These are phyloP conservation scores for Euwallacea fornicatus DNA, from an alignment of 1,140 invertebrate genomes.

Conservation along the genomic window DNA sequence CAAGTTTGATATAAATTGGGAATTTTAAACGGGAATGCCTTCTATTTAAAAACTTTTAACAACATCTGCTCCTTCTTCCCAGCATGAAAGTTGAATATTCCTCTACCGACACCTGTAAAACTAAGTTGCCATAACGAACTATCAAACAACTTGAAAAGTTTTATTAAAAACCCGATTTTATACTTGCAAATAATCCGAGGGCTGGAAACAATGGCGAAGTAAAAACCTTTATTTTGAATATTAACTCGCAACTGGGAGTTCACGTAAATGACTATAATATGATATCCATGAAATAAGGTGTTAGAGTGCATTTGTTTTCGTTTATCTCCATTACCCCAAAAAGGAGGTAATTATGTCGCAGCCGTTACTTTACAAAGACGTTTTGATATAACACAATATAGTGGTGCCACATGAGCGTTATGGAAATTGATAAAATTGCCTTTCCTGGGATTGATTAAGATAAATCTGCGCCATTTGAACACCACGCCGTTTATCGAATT, in stretches of 20 bases:
- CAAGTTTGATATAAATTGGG: too few species aligned
- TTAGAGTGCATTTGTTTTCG: background rate
- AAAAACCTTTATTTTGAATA: constrained; percentile 23
- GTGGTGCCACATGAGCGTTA: too few species aligned
- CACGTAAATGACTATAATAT: constrained; percentile 14
- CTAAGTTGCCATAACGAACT: constrained; percentile 6
- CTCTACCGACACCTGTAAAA: constrained; percentile 10
- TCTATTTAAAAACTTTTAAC: constrained; percentile 14
- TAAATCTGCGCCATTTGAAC: too few species aligned
- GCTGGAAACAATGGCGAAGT: constrained; percentile 12
- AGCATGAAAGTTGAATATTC: background rate
- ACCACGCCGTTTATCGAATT: too few species aligned
- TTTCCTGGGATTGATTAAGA: too few species aligned
- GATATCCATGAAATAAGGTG: background rate
- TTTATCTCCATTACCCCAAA: too few species aligned
- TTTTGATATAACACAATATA: too few species aligned
- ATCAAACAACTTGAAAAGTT: constrained; percentile 20
- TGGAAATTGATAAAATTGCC: too few species aligned
- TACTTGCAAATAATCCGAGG: constrained; percentile 16
- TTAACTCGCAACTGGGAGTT: background rate
- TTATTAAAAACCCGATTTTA: constrained; percentile 18
- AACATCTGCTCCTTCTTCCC: constrained; percentile 12
- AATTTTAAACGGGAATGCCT: background rate
- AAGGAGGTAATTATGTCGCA: too few species aligned
- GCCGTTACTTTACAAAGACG: too few species aligned